Conservation (phyloP, 2,797 vertebrate species). For the Scolopax bukidnonensis region DNA sequence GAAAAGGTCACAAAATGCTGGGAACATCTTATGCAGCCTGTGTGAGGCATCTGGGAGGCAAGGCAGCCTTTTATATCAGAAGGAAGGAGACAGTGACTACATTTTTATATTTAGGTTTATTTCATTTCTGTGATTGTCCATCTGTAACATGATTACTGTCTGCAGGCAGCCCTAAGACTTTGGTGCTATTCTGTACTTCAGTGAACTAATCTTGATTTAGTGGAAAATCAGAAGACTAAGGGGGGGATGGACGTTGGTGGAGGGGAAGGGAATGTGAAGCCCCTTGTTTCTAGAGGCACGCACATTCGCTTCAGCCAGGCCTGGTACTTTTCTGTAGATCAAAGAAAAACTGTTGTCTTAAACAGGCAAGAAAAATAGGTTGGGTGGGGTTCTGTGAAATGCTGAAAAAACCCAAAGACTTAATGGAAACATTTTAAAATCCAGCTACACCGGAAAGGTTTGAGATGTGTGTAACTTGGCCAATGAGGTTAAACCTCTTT, state of each 20-base stretch:
- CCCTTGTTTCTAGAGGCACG: not conserved
- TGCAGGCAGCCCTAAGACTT: not conserved
- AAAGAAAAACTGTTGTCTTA: slow-evolving; percentile 56
- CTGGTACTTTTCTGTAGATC: slow-evolving; percentile 58
- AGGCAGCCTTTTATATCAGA: slow-evolving; percentile 8
- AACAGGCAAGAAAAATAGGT: slow-evolving; percentile 61
- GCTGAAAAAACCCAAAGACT: slow-evolving; percentile 19
- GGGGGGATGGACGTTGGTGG: not conserved
- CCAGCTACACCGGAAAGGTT: slow-evolving; percentile 5
- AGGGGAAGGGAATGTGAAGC: slow-evolving; percentile 32
- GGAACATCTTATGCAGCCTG: not conserved
- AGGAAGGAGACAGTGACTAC: not conserved
- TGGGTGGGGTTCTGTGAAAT: slow-evolving; percentile 33
- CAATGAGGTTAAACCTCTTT: slow-evolving; percentile 40
- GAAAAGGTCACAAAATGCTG: slow-evolving; percentile 55
- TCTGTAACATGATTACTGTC: not conserved
- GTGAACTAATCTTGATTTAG: not conserved
- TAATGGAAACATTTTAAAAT: slow-evolving; percentile 57
- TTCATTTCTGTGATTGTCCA: not conserved
- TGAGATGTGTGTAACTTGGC: slow-evolving; percentile 29
- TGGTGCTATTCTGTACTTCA: not conserved
- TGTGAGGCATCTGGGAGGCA: not conserved
- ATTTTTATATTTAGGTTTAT: not conserved
- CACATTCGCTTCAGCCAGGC: slow-evolving; percentile 34
- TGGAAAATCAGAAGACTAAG: not conserved